These are phyloP conservation scores for Lutra lutra DNA, from an alignment of 2,797 vertebrate genomes.

Conservation along the genomic window DNA sequence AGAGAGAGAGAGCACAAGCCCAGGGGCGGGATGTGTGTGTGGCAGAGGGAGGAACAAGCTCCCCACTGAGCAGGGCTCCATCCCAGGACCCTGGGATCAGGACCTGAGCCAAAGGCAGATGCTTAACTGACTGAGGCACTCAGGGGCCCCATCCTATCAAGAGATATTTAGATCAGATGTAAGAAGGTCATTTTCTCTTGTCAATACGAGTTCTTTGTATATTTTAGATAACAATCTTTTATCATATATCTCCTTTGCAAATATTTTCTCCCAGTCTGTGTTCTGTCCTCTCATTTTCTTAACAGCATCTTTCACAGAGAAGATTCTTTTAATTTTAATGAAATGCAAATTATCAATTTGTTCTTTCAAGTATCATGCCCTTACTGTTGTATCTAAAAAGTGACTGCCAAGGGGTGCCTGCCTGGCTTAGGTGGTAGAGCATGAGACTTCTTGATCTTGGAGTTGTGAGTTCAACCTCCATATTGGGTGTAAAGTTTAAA, in stretches of 20 bases:
- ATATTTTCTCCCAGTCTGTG: background rate
- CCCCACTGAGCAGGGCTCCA: background rate
- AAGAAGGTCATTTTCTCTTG: too few relatives aligned
- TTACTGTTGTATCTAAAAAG: background rate
- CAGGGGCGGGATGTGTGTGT: fast-evolving
- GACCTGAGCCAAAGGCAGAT: too few relatives aligned
- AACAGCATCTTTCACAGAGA: background rate
- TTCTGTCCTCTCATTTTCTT: background rate
- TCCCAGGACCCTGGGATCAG: background rate
- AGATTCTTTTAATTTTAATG: background rate
- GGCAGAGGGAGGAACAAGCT: background rate
- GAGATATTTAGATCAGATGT: too few relatives aligned
- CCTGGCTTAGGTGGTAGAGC: background rate
- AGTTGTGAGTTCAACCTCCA: background rate
- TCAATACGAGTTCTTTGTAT: background rate
- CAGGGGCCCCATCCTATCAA: background rate
- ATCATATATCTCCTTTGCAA: background rate
- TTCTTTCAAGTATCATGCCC: background rate
- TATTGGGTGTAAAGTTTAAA: background rate
- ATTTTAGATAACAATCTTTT: background rate
- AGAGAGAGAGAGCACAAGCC: background rate
- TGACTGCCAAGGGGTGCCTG: background rate
- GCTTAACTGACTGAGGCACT: background rate
- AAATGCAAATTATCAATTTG: background rate
- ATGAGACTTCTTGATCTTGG: background rate